These are phyloP conservation scores for Drosophila tristis DNA, from an alignment of 1,140 invertebrate species.

Conservation along the genomic window DNA sequence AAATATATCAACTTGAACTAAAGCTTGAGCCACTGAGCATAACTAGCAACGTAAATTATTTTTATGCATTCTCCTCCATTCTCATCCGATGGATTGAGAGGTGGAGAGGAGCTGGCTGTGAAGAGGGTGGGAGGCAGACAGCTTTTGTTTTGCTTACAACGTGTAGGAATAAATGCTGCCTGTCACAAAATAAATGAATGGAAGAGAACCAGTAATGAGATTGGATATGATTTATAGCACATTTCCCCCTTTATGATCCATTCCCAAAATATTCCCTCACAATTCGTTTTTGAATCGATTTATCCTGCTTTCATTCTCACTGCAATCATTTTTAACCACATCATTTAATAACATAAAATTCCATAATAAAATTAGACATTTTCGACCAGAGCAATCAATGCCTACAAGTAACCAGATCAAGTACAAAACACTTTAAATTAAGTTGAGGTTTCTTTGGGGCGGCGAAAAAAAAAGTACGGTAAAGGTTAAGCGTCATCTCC, in stretches of 20 bases:
- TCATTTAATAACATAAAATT: conserved; percentile 55
- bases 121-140: conserved; percentile 25
- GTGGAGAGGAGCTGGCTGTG: not conserved
- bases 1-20: conserved; percentile 74
- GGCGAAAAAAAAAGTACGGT: conserved; percentile 29
- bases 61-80: conserved; percentile 34
- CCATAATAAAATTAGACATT: conserved; percentile 10
- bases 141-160: conserved; percentile 49
- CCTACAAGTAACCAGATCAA: conserved; percentile 55
- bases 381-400: conserved; percentile 18
- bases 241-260: conserved; percentile 3
- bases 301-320: no score
- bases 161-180: conserved; percentile 29
- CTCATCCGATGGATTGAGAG: not conserved
- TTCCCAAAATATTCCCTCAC: not conserved
- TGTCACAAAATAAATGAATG: conserved; percentile 26
- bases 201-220: conserved; percentile 1
- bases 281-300: no score
- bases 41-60: conserved; percentile 52
- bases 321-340: conserved; percentile 22
- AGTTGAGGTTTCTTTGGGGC: conserved; percentile 13
- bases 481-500: conserved; percentile 52
- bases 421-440: conserved; percentile 59
- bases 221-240: conserved; percentile 20
- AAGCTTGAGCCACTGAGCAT: conserved; percentile 68